Evolutionary conservation across 1,140 invertebrate genomes (phyloP).

Genomic region (Drosophila fuyamai): DNA sequence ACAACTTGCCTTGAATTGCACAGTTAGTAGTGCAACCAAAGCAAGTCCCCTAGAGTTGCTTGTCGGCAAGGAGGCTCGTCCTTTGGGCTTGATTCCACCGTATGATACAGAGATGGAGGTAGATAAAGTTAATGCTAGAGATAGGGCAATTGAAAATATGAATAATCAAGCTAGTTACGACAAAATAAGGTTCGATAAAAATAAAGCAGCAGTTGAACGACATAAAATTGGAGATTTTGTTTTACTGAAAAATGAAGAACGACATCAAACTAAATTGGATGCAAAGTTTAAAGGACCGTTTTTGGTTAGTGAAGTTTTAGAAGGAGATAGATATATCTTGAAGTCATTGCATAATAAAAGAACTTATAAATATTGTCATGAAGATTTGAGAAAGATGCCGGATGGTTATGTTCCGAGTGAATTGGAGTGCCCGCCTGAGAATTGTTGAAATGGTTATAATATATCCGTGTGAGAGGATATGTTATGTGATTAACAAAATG

Average conservation of each 20-base stretch:
- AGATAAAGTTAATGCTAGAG: conserved; percentile 8
- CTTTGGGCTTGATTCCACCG: too few relatives aligned
- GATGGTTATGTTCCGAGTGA: conserved; percentile 1
- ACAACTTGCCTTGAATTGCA: too few relatives aligned
- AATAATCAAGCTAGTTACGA: conserved; percentile 10
- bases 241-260: conserved; percentile 14
- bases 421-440: neutral
- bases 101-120: too few relatives aligned
- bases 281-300: too few relatives aligned
- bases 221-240: conserved; percentile 29
- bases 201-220: conserved; percentile 21
- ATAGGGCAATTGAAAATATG: conserved; percentile 16
- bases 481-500: too few relatives aligned
- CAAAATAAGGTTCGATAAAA: conserved; percentile 26
- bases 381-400: conserved; percentile 11
- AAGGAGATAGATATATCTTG: neutral
- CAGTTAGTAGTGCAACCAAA: too few relatives aligned
- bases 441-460: too few relatives aligned
- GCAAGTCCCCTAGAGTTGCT: too few relatives aligned
- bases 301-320: too few relatives aligned
- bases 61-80: too few relatives aligned
- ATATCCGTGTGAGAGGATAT: neutral
- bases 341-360: conserved; percentile 15
- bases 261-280: conserved; percentile 4
- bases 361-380: conserved; percentile 13